Percentiles rank a stretch among this genome's conserved stretches.
Conservation (phyloP, 2,888 invertebrate species). For the Brassicogethes aeneus region DNA sequence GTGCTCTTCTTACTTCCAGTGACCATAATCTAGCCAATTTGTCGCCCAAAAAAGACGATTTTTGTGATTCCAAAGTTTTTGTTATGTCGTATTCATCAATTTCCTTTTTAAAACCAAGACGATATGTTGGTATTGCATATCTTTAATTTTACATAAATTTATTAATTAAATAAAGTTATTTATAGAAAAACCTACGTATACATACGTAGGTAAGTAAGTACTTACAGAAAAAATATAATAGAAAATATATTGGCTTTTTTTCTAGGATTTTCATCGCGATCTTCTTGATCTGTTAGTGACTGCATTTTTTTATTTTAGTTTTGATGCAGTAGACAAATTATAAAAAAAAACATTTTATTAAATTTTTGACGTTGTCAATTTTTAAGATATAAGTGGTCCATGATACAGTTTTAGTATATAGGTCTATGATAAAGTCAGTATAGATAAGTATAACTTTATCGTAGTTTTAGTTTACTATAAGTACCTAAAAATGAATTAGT, state of each 20-base stretch:
- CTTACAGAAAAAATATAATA: conserved; percentile 28
- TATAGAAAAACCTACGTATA: conserved; percentile 3
- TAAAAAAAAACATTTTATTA: too few relatives aligned
- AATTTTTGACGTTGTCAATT: too few relatives aligned
- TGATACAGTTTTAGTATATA: too few relatives aligned
- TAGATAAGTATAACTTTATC: too few relatives aligned
- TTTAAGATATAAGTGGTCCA: too few relatives aligned
- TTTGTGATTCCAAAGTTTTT: conserved; percentile 53
- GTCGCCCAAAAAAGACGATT: conserved; percentile 50
- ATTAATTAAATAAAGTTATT: conserved; percentile 5
- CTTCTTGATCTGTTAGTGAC: conserved; percentile 1
- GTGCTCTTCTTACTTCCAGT: conserved; percentile 44
- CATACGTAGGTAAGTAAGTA: neutral
- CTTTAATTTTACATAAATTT: conserved; percentile 11
- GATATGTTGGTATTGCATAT: conserved; percentile 31
- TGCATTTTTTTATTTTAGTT: too few relatives aligned
- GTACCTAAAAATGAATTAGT: too few relatives aligned
- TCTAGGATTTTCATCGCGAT: conserved; percentile 21
- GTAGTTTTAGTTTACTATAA: too few relatives aligned
- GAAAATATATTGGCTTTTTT: conserved; percentile 30
- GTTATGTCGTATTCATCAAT: conserved; percentile 50
- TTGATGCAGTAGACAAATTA: too few relatives aligned
- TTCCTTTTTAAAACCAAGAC: conserved; percentile 27
- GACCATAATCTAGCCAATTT: conserved; percentile 53
- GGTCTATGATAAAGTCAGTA: too few relatives aligned